Evolutionary conservation across 2,797 vertebrate genomes (phyloP), one percentile per base, ranked within the genome.

Genomic region (Tokudaia tokunoshimensis): DNA sequence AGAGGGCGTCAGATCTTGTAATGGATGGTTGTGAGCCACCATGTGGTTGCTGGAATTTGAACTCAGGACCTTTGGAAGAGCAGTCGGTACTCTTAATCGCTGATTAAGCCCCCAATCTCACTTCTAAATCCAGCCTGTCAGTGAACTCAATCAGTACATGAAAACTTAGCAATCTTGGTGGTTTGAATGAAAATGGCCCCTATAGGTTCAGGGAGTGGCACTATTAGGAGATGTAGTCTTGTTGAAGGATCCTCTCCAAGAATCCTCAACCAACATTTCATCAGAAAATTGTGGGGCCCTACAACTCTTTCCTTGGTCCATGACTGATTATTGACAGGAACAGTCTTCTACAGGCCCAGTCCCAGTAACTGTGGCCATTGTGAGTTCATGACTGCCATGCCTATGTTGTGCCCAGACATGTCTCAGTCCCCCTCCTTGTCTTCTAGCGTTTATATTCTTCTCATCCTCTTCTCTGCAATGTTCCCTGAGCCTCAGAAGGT

Each of bases 351-450:
- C 4, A 29, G 15, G 24, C 14, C n/a, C n/a, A 52, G 31, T 52
- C 3, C 20, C 31, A 41, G 15, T 57, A 19, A 41, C 0, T 1
- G 24, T 0, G 37, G n/a, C 14, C 34, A n/a, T 17, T 12, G 4
- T 15, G n/a, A 29, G 14, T 11, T 3, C 24, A 11, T 70, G 50
- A 74, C 29, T 13, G 4, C n/a, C 31, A 41, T 8, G n/a, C 24
- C n/a, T 57, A 22, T 34, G 50, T 20, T 26, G 37, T 57, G 67
- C 50, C 24, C 24, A 55, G 65, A 87, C 17, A n/a, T 0, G 14
- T 85, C 44, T 50, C 82, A 34, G 63, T 3, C 47, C 31, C 22
- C 52, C 84, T 70, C 20, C 34, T 37, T 57, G 6, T 57, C 52
- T 72, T 52, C 34, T 47, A 55, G 34, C 34, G 26, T n/a, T 70